Conservation (phyloP, 2,797 vertebrate species). For the Cyprinodon diabolis region DNA sequence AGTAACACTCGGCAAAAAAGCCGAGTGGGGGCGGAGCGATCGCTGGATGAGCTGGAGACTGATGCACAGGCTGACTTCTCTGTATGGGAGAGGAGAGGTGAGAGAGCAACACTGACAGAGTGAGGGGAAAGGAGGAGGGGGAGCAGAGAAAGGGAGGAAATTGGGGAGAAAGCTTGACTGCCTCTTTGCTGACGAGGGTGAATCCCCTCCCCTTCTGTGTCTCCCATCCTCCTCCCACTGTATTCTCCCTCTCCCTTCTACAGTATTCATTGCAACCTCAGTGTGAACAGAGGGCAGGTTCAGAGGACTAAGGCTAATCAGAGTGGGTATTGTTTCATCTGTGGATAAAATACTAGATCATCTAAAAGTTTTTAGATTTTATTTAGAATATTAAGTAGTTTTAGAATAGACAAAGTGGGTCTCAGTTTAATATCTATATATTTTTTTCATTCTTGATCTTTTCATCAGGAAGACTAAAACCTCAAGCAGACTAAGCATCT, state of each 20-base stretch:
- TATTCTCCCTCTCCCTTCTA: constrained; percentile 22
- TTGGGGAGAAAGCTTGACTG: constrained; percentile 58
- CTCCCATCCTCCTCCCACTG: constrained; percentile 51
- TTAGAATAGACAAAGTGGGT: neutral
- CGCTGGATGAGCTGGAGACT: constrained; percentile 43
- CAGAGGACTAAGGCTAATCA: neutral
- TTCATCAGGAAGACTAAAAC: neutral
- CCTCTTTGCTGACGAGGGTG: constrained; percentile 65
- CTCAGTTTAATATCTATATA: neutral
- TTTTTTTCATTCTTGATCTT: neutral
- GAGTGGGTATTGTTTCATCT: neutral
- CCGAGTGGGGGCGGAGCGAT: constrained; percentile 27
- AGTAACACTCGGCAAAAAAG: constrained; percentile 37
- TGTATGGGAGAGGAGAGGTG: constrained; percentile 58
- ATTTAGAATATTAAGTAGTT: neutral
- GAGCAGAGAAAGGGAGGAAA: constrained; percentile 27
- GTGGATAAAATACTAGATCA: neutral
- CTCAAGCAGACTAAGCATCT: neutral
- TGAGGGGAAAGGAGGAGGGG: constrained; percentile 34
- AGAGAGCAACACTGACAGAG: constrained; percentile 52
- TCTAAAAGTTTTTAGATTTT: neutral
- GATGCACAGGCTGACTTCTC: constrained; percentile 65
- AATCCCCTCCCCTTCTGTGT: constrained; percentile 64
- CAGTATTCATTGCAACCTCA: constrained; percentile 8
- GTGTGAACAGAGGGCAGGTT: constrained; percentile 2